Conservation (phyloP, 2,797 vertebrate species). For the Brachymystax lenok region DNA sequence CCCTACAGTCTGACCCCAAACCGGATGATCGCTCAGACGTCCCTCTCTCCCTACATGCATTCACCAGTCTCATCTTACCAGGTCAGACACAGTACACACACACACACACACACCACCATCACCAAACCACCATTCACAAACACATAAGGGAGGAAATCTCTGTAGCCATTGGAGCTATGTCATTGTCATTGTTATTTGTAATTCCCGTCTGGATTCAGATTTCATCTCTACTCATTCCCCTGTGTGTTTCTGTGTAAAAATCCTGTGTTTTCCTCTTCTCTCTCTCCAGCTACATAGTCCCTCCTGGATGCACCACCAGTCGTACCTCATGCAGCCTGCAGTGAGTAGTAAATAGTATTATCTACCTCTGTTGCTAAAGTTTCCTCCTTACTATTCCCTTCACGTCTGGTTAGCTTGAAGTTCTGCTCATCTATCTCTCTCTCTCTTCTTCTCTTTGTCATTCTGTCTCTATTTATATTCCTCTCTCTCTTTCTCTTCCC, state of each 20-base stretch:
- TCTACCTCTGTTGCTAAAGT: not conserved
- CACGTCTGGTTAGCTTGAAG: constrained; percentile 31
- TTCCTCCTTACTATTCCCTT: no score
- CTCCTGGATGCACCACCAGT: constrained; percentile 92
- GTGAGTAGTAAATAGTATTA: constrained; percentile 72
- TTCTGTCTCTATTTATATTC: not conserved
- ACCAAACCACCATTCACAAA: not conserved
- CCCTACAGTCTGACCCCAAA: constrained; percentile 86
- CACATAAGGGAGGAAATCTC: not conserved
- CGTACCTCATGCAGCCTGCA: constrained; percentile 92
- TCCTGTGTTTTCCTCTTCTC: not conserved
- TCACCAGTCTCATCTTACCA: constrained; percentile 92
- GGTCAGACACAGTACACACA: constrained; percentile 63
- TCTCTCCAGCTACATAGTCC: constrained; percentile 83
- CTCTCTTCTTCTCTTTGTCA: not conserved
- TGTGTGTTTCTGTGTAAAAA: not conserved
- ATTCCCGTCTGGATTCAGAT: no score
- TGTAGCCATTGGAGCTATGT: not conserved
- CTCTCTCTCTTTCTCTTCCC: not conserved
- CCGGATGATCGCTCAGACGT: constrained; percentile 87
- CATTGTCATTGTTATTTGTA: not conserved
- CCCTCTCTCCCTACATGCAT: constrained; percentile 88
- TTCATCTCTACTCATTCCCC: not conserved
- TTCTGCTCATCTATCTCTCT: not conserved
- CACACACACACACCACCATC: not conserved